Evolutionary conservation across 2,888 invertebrate genomes (phyloP).

Genomic region (Ectemnius cavifrons): DNA sequence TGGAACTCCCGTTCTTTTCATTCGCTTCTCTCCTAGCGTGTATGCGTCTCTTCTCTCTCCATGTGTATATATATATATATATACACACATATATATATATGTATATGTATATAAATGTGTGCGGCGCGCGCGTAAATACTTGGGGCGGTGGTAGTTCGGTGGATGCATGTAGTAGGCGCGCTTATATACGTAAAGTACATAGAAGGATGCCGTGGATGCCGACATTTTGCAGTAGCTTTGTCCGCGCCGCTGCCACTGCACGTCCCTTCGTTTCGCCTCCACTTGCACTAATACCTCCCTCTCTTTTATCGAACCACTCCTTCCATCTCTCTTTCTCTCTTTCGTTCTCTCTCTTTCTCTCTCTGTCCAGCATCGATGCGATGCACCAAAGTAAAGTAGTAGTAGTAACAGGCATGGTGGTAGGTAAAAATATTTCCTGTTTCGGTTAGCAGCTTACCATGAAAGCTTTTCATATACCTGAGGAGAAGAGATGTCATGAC

Average conservation of each 20-base stretch:
- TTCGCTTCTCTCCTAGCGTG: neutral
- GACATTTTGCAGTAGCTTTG: constrained; percentile 29
- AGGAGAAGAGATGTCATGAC: no score
- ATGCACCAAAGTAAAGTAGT: neutral
- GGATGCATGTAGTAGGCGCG: neutral
- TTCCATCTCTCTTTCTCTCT: neutral
- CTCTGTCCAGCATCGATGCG: no score
- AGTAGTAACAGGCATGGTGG: neutral
- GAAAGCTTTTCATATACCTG: no score
- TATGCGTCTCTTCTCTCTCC: neutral
- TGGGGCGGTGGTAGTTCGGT: neutral
- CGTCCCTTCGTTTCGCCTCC: constrained; percentile 19
- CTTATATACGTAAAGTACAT: neutral
- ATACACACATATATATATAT: neutral
- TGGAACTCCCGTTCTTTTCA: constrained; percentile 26
- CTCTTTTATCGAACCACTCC: constrained; percentile 15
- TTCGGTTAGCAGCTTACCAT: no score
- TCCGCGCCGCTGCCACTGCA: constrained; percentile 14
- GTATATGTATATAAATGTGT: neutral
- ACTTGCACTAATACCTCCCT: constrained; percentile 18
- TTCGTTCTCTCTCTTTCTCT: neutral
- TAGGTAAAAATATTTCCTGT: constrained; percentile 3
- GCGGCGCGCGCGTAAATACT: neutral
- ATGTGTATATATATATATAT: neutral
- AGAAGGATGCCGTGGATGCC: constrained; percentile 17